Conservation (phyloP, 2,888 invertebrate genomes). For the Hirtodrosophila duncani region DNA sequence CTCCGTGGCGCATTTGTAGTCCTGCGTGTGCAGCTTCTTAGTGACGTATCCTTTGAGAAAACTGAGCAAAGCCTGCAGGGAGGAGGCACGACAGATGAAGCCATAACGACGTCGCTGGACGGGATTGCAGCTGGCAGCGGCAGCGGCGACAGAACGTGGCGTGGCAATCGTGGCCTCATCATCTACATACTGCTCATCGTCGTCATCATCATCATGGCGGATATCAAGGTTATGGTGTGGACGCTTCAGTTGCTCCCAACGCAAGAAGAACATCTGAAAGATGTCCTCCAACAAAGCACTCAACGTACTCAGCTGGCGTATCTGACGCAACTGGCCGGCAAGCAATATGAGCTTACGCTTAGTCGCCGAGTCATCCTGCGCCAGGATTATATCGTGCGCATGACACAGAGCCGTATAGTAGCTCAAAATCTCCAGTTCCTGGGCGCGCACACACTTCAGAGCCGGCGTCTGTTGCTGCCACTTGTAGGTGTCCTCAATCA, state of each 20-base stretch:
- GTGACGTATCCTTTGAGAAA: constrained; percentile 72
- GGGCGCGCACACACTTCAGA: constrained; percentile 47
- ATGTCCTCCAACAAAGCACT: constrained; percentile 74
- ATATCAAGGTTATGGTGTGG: constrained; percentile 18
- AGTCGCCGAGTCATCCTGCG: constrained; percentile 33
- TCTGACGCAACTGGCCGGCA: constrained; percentile 67
- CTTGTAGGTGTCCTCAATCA: constrained; percentile 61
- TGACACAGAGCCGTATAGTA: constrained; percentile 71
- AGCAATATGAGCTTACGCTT: constrained; percentile 58
- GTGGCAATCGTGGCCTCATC: constrained; percentile 32
- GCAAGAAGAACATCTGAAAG: constrained; percentile 73
- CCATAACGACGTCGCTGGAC: constrained; percentile 49
- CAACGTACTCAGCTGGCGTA: constrained; percentile 64
- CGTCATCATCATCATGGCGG: constrained; percentile 40
- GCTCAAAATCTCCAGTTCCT: constrained; percentile 70
- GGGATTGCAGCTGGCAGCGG: neutral
- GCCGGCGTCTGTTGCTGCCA: constrained; percentile 66
- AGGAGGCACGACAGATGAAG: constrained; percentile 68
- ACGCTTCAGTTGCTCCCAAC: constrained; percentile 74
- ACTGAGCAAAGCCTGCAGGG: constrained; percentile 63
- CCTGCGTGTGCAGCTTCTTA: constrained; percentile 74
- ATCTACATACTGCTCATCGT: constrained; percentile 56
- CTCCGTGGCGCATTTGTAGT: constrained; percentile 67
- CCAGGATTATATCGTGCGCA: constrained; percentile 66
- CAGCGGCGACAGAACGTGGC: constrained; percentile 19